Base-by-base conservation (phyloP, 2,113 vertebrate species). In the Sminthopsis crassicaudata region DNA sequence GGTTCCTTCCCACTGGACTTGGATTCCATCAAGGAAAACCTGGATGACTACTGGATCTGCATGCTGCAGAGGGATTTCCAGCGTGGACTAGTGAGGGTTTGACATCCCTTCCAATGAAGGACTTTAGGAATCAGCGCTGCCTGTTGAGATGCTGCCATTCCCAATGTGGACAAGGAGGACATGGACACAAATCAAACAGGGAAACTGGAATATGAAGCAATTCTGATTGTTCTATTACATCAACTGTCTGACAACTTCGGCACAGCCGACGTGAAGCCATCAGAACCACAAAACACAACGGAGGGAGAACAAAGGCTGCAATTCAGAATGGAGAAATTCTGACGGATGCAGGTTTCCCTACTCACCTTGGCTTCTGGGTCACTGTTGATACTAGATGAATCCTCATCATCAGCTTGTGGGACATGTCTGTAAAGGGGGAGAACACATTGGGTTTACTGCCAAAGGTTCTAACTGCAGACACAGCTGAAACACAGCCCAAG, bases 351-450 rank as follows among this genome's bases (percentile, higher is more conserved):
- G 12, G 19, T 95, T n/a, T 91, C 97, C 55, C 95, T 94, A 98
- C 98, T 98, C 95, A 99, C 99, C 99, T 99, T 99, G 90, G 99
- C 98, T 97, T 99, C 99, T 52, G 99, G 98, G 97, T 99, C 99
- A 92, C 99, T 99, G 98, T 99, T 99, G 97, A 99, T 98, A 90
- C 98, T 99, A 95, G 99, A 98, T 12, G 99, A 99, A 98, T 99
- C 99, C n/a, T 99, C 99, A 46, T 99, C 99, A 95, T 99, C 99
- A n/a, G 99, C 98, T 11, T 99, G 99, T 0, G 99, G 99, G 46
- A 98, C 98, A 96, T 99, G 99, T 99, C 99, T 99, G 98, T 92
- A 53, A 92, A 46, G 46, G 53, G 92, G 53, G 91, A 53, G 67
- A 91, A 4, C 4, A 27, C 52, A 55, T 76, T 97, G 89, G 97